Percentiles rank a stretch among this genome's conserved stretches.
phyloP scores from a whole-genome alignment of 2,113 vertebrate species.

The Bufo gargarizans region DNA sequence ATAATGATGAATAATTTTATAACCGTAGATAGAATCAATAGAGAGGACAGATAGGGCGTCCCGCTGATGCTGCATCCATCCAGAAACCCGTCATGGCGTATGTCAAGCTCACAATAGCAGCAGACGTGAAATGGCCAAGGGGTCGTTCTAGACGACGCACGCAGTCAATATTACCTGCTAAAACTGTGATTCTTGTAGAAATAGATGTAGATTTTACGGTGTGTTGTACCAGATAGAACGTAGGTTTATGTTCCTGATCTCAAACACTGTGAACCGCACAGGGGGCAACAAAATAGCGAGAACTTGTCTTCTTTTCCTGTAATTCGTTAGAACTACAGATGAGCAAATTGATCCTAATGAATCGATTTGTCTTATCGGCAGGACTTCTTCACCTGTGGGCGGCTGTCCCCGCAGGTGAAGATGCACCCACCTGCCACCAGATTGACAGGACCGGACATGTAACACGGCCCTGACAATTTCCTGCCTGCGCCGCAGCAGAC shows the following conservation, averaged over 20 bases:
- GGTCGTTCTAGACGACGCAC: neutral
- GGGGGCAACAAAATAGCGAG: neutral
- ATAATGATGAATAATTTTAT: constrained; percentile 28
- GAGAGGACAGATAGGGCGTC: neutral
- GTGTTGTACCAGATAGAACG: constrained; percentile 12
- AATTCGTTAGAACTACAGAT: neutral
- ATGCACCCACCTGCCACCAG: no score
- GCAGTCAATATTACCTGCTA: neutral
- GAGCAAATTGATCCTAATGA: no score
- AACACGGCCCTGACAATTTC: no score
- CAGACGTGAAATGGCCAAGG: neutral
- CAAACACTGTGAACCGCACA: constrained; percentile 48
- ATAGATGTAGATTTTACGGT: neutral
- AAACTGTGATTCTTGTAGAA: constrained; percentile 23
- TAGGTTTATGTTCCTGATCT: constrained; percentile 1
- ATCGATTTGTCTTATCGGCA: no score
- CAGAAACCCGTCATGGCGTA: neutral
- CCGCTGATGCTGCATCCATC: neutral
- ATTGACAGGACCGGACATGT: no score
- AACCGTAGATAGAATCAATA: constrained; percentile 22
- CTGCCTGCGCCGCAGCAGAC: no score
- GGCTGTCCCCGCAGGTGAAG: no score
- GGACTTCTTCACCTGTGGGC: no score
- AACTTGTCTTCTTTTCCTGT: neutral
- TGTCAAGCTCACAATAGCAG: neutral